Percentiles rank a stretch among this genome's conserved stretches.
Conservation (phyloP, 1,140 invertebrate species). For the Mactra quadrangularis region DNA sequence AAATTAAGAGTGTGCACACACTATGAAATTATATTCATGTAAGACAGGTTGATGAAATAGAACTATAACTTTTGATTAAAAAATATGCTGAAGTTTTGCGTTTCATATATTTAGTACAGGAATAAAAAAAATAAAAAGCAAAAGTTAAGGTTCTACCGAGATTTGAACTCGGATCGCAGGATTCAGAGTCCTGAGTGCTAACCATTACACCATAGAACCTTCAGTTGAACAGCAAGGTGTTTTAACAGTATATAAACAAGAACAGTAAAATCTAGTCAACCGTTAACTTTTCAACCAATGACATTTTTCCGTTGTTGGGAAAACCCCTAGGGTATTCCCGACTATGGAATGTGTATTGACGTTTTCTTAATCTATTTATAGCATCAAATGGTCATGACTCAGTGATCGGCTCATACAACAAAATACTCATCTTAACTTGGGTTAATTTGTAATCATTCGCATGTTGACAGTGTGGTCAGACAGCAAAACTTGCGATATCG, state of each 20-base stretch:
- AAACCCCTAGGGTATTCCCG: conserved; percentile 24
- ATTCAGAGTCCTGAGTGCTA: conserved; percentile 69
- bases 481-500: background rate
- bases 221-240: background rate
- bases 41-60: too few species aligned
- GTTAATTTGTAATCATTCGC: background rate
- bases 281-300: background rate
- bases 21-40: too few species aligned
- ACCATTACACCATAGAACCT: conserved; percentile 68
- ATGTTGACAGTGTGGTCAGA: background rate
- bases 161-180: conserved; percentile 69
- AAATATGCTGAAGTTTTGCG: too few species aligned
- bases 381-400: conserved; percentile 43
- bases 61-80: too few species aligned
- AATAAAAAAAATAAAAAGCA: background rate
- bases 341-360: conserved; percentile 8
- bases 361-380: conserved; percentile 33
- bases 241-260: background rate
- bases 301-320: background rate
- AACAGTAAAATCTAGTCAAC: background rate
- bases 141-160: conserved; percentile 63
- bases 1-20: too few species aligned
- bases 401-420: conserved; percentile 50
- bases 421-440: background rate
- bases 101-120: too few species aligned